phyloP scores from a whole-genome alignment of 2,797 vertebrate genomes.

The Capromys pilorides region DNA sequence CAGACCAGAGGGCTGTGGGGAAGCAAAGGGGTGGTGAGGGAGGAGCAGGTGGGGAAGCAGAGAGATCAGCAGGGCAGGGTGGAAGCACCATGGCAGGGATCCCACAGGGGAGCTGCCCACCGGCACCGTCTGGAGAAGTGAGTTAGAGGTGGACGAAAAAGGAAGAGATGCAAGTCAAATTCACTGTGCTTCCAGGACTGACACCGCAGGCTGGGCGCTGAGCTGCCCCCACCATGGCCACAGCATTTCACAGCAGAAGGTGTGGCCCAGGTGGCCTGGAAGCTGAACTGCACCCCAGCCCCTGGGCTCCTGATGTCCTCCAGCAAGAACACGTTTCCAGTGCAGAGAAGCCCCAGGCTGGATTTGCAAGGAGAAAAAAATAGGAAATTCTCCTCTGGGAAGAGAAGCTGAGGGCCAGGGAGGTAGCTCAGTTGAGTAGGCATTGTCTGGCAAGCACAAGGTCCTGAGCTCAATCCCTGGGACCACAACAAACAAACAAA shows the following conservation, averaged over 20 bases:
- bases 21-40: neutral
- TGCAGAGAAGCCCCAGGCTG: neutral
- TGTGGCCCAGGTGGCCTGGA: neutral
- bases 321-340: neutral
- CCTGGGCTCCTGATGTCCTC: neutral
- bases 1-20: neutral
- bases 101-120: fast-evolving
- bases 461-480: too few relatives aligned
- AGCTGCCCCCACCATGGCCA: neutral
- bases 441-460: too few relatives aligned
- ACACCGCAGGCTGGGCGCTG: neutral
- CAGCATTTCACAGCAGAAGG: neutral
- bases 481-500: too few relatives aligned
- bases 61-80: neutral
- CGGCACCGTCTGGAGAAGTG: too few relatives aligned
- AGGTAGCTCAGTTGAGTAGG: too few relatives aligned
- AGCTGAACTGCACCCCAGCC: neutral
- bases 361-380: neutral
- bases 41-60: neutral
- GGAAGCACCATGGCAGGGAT: fast-evolving
- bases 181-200: neutral
- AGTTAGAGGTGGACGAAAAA: neutral
- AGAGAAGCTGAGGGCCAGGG: neutral
- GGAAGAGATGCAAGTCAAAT: neutral
- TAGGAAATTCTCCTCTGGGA: neutral